Percentiles rank a stretch among this genome's conserved stretches.
These are phyloP conservation scores for Lasaia peninsularis DNA, from an alignment of 1,140 invertebrate species.

Conservation along the genomic window DNA sequence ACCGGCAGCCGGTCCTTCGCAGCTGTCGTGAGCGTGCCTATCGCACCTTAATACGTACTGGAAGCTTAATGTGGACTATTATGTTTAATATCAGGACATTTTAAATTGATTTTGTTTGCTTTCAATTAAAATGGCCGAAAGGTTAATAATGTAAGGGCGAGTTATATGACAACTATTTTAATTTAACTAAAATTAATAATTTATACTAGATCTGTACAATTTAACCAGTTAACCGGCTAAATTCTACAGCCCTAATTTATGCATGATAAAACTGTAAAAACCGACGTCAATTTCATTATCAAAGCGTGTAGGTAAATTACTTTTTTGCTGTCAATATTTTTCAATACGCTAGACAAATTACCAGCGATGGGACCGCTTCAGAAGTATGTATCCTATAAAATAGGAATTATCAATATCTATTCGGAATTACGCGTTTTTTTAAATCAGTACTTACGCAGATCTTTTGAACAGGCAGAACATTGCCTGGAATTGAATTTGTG, in stretches of 20 bases:
- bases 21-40: neutral
- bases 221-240: neutral
- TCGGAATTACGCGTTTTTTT: no score
- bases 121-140: neutral
- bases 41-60: neutral
- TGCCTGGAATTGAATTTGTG: no score
- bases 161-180: neutral
- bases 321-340: no score
- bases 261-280: no score
- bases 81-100: neutral
- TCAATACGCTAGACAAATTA: no score
- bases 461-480: neutral
- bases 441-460: no score
- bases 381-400: no score
- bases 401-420: no score
- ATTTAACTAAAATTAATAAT: neutral
- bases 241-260: no score
- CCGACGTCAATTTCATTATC: no score
- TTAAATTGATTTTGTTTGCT: slow-evolving; percentile 4
- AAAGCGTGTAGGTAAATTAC: no score
- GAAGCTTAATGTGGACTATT: neutral
- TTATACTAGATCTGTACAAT: neutral
- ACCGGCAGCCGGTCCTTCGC: neutral
- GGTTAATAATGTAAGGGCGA: neutral
- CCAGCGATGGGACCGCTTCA: no score